Evolutionary conservation across 2,888 invertebrate genomes (phyloP).

Genomic region (Metallyticus violacea): DNA sequence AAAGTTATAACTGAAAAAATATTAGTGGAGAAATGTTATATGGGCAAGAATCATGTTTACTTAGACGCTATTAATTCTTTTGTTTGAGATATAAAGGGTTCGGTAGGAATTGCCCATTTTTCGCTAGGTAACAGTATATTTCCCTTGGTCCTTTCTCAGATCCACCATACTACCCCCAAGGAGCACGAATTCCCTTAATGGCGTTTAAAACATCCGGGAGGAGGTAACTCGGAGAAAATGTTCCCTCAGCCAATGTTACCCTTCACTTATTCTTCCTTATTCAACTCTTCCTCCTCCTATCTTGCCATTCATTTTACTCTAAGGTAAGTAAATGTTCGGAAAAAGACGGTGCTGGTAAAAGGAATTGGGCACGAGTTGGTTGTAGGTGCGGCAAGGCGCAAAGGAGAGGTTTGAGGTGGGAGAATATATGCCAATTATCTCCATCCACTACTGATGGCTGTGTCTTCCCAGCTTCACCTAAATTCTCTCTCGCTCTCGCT

Average conservation of each 20-base stretch:
- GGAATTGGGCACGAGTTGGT: too few species aligned
- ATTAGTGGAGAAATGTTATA: too few species aligned
- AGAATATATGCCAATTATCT: constrained; percentile 2
- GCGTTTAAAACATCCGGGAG: not conserved
- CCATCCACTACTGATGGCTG: not conserved
- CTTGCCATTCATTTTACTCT: not conserved
- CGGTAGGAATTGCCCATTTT: not conserved
- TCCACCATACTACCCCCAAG: not conserved
- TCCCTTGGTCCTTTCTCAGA: not conserved
- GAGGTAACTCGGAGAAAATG: not conserved
- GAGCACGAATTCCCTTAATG: not conserved
- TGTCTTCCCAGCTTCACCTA: not conserved
- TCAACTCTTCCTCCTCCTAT: not conserved
- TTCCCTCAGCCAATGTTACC: not conserved
- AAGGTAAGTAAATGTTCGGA: not conserved
- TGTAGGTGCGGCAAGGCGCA: not conserved
- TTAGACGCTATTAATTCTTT: not conserved
- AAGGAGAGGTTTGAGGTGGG: not conserved
- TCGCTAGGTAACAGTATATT: not conserved
- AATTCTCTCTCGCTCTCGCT: not conserved
- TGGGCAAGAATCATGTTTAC: too few species aligned
- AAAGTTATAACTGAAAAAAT: too few species aligned
- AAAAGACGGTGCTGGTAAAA: not conserved
- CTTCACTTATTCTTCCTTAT: not conserved
- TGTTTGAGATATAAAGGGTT: not conserved